Base-by-base conservation (phyloP, 2,888 invertebrate species). In the Taenaris catops region DNA sequence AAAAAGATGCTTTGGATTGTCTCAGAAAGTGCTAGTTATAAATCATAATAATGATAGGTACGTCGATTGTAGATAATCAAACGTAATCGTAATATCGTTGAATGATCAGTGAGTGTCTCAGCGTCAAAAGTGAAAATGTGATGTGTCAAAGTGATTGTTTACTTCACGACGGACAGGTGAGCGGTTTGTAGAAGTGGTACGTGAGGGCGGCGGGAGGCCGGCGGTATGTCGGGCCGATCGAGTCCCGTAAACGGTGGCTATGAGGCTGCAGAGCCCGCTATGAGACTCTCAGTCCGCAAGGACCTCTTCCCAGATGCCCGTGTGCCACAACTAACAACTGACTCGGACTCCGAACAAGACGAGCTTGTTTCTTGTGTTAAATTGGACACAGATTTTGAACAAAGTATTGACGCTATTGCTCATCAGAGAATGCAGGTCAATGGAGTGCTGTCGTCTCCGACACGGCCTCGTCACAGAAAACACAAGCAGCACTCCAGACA, bases 71-170 rank as follows among this genome's bases (percentile, higher is more conserved):
- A 60, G 61, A 60, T 65, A 76, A 72, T 71, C 66, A 69, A 64
- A 74, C 70, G 58, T 65, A 67, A 70, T 68, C 57, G 50, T 55
- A 64, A 55, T 62, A 63, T 70, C 62, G 61, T 59, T 43, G 63
- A 66, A 70, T 63, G 63, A 70, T 74, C 63, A 63, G 68, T 68
- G 63, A 63, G 71, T 72, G 66, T 63, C 67, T 67, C 63, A 63
- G 63, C 66, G 69, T 73, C 74, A 78, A 83, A 83, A 84, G 83
- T 84, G 84, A 86, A 84, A 86, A 86, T 86, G 87, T 87, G 84
- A 87, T 86, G 86, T 86, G 86, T 86, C 86, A 86, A 87, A 84
- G 71, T 65, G 84, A 86, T 86, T 87, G 86, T 87, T 87, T 87
- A 87, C 86, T 69, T 86, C 84, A 67, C 79, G 71, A 53, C 51